Conservation (phyloP, 2,797 vertebrate species). For the Heliangelus exortis region DNA sequence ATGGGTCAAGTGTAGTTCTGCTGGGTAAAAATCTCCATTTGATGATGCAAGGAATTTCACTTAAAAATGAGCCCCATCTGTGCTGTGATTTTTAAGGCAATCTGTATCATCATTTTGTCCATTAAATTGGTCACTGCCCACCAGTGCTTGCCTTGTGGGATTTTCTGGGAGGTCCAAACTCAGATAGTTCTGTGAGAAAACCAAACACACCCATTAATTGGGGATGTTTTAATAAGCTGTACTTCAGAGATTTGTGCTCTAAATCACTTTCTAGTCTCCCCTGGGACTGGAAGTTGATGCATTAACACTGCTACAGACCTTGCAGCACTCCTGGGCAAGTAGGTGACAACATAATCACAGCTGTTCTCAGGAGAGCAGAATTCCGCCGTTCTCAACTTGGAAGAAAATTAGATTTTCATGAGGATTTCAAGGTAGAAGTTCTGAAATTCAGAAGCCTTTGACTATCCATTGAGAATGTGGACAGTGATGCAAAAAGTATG, state of each 20-base stretch:
- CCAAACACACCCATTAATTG: background rate
- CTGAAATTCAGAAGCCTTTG: background rate
- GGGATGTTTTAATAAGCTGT: background rate
- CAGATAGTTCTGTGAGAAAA: background rate
- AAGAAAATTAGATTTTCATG: background rate
- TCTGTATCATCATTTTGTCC: background rate
- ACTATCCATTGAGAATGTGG: background rate
- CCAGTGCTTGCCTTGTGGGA: fast-evolving
- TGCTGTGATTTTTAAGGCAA: background rate
- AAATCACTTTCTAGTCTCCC: background rate
- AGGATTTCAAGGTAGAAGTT: background rate
- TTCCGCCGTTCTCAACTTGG: background rate
- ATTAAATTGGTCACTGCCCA: background rate
- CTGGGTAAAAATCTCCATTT: background rate
- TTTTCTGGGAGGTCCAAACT: background rate
- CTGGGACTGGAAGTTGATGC: background rate
- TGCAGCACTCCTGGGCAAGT: background rate
- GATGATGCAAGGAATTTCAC: background rate
- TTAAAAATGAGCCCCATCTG: background rate
- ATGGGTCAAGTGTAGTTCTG: background rate
- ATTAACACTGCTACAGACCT: background rate
- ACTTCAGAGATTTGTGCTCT: background rate
- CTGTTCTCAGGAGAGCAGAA: background rate
- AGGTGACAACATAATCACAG: background rate
- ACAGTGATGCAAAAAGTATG: background rate